Base-by-base conservation (phyloP, 1,140 invertebrate species). In the Papilio helenus region DNA sequence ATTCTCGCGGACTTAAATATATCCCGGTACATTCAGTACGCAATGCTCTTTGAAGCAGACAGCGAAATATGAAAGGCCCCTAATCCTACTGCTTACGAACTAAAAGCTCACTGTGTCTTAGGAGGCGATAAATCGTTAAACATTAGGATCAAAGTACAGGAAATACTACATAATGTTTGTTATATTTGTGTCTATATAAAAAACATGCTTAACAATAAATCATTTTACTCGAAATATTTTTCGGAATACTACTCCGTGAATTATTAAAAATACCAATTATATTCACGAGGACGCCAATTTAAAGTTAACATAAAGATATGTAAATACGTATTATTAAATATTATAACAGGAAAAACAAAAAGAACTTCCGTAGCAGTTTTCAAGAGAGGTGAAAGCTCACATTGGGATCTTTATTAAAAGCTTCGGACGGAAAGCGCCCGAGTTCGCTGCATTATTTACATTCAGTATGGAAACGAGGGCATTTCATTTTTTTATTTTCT, bases 61-160 rank as follows among this genome's bases (percentile, higher is more conserved):
- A 65, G 76, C 55, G 76, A 77, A 77, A 77, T 77, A 77, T 77
- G 76, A 77, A 77, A 77, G 76, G 39, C 76, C 39, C 58, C 51
- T 77, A 77, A 77, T 77, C 76, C 39, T 58, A 18, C 26, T 18
- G 74, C 34, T 77, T 77, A 77, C 55, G 16, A 44, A 58, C 76
- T 77, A 77, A 65, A 77, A 77, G 76, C 76, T 77, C 76, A 39
- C 55, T 58, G 76, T 65, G 65, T 77, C 76, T 77, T 65, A 77
- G 74, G 26, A 58, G 55, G 76, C 76, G 76, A 65, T 77, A 77
- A 77, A 77, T 77, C 76, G 76, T 77, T 65, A 61, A 77, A 77
- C 76, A 77, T 77, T 65, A 77, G 20, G 34, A 76, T 76, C 51
- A 61, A 23, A 55, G 34, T 42, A 29, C 34, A 76, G 74, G 34